Evolutionary conservation across 1,140 invertebrate genomes (phyloP), one percentile per base, ranked within the genome.

Genomic region (Caenorhabditis inopinata): DNA sequence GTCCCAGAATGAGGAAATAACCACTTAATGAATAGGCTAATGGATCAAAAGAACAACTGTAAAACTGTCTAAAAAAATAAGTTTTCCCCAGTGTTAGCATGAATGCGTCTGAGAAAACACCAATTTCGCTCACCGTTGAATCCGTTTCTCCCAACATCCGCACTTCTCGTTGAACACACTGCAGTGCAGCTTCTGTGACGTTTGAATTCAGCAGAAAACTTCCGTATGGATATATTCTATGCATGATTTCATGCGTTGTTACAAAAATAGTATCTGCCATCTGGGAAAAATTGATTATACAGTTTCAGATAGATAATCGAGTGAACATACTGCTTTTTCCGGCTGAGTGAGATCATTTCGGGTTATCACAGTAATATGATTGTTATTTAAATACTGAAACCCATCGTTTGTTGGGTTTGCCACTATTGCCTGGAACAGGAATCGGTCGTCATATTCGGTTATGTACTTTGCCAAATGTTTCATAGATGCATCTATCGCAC

Each of bases 301-400:
- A 7, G 38, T 42, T 42, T 5, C 5, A 42, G 14, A 42, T 7
- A 42, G n/a, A n/a, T n/a, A n/a, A n/a, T n/a, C n/a, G n/a, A 42
- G 6, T 5, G 1, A 21, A 5, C 12, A 68, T 21, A 68, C 58
- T 14, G 58, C 58, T 68, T 68, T 68, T 38, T 68, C 58, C 23
- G 58, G 58, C 9, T 68, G 58, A 11, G 6, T 29, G n/a, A 68
- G 58, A 68, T 68, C 58, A 38, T 68, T 68, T 7, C 58, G 14
- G 6, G 58, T 68, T 68, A 68, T 68, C 32, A 68, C 58, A 1
- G 58, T 68, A 3, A 68, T 68, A 21, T 68, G 58, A 68, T 68
- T 68, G 16, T 38, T 68, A 16, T 68, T 68, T 32, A 68, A 42
- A 21, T 68, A 68, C 12, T 68, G 58, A 16, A 68, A 68, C 6